Conservation (phyloP, 2,888 invertebrate genomes). For the Stenoptilia bipunctidactyla region DNA sequence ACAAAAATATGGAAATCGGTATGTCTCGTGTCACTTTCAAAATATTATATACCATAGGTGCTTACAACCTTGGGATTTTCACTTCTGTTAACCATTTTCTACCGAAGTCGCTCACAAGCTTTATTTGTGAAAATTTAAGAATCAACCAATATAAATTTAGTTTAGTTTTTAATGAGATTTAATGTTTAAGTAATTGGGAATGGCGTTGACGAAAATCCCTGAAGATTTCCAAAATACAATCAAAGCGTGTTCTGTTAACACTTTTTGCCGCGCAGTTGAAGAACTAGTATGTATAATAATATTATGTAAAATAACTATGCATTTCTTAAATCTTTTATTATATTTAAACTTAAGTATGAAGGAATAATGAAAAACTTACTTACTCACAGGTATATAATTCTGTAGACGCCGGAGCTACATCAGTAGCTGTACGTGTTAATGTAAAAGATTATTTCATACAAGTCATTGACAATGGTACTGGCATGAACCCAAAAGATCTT, state of each 20-base stretch:
- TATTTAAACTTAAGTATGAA: background rate
- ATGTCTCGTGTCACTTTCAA: too few species aligned
- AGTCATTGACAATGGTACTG: constrained; percentile 83
- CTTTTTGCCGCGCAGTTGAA: constrained; percentile 69
- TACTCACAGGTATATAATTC: constrained; percentile 75
- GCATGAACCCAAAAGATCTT: constrained; percentile 72
- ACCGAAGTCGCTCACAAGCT: too few species aligned
- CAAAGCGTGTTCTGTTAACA: constrained; percentile 70
- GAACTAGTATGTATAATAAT: constrained; percentile 67
- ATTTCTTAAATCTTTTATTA: too few species aligned
- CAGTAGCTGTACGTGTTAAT: constrained; percentile 78
- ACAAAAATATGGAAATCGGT: too few species aligned
- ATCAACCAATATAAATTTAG: too few species aligned
- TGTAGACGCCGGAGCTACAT: constrained; percentile 77
- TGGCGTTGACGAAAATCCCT: constrained; percentile 38
- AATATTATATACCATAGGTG: too few species aligned
- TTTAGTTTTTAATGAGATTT: too few species aligned
- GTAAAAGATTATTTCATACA: constrained; percentile 73
- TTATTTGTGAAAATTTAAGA: too few species aligned
- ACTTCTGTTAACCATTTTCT: too few species aligned
- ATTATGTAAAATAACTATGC: too few species aligned
- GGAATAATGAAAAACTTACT: constrained; percentile 1
- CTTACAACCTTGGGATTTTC: too few species aligned
- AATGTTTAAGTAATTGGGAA: too few species aligned
- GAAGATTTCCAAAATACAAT: constrained; percentile 60